A percentile compares a stretch with the other conserved stretches of the same genome.
Conservation (phyloP, 2,797 vertebrate species). For the Cryptoprocta ferox region DNA sequence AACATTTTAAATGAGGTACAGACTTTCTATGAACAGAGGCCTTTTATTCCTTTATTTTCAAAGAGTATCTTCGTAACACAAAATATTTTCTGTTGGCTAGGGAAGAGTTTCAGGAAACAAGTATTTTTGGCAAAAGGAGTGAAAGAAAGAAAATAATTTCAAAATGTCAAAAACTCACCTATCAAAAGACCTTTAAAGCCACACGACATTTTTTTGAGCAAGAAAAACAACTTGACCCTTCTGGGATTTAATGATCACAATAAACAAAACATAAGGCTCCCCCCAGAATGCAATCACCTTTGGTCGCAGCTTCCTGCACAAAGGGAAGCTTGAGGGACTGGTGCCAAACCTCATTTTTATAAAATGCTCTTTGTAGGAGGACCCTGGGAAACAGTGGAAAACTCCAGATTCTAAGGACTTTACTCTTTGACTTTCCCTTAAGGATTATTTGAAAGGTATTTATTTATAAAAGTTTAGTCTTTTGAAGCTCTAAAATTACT, state of each 20-base stretch:
- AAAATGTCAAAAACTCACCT: slow-evolving; percentile 67
- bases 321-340: slow-evolving; percentile 21
- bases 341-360: slow-evolving; percentile 56
- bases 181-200: slow-evolving; percentile 67
- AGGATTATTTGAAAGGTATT: slow-evolving; percentile 48
- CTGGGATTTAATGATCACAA: slow-evolving; percentile 37
- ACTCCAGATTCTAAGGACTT: slow-evolving; percentile 62
- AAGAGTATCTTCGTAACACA: slow-evolving; percentile 57
- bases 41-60: slow-evolving; percentile 67
- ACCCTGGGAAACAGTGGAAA: slow-evolving; percentile 32
- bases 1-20: slow-evolving; percentile 59
- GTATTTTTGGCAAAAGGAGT: slow-evolving; percentile 61
- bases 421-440: slow-evolving; percentile 54
- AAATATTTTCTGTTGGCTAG: slow-evolving; percentile 64
- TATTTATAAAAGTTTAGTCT: slow-evolving; percentile 60
- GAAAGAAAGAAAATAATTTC: slow-evolving; percentile 62
- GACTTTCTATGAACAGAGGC: slow-evolving; percentile 60
- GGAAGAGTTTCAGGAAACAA: slow-evolving; percentile 67
- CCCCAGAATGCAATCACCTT: slow-evolving; percentile 25
- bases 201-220: slow-evolving; percentile 57
- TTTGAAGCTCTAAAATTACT: slow-evolving; percentile 52
- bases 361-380: slow-evolving; percentile 45
- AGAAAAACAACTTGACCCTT: slow-evolving; percentile 51
- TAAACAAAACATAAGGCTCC: slow-evolving; percentile 44
- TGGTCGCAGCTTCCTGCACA: slow-evolving; percentile 52